Base-by-base conservation (phyloP, 2,797 vertebrate species). In the Monodelphis domestica region DNA sequence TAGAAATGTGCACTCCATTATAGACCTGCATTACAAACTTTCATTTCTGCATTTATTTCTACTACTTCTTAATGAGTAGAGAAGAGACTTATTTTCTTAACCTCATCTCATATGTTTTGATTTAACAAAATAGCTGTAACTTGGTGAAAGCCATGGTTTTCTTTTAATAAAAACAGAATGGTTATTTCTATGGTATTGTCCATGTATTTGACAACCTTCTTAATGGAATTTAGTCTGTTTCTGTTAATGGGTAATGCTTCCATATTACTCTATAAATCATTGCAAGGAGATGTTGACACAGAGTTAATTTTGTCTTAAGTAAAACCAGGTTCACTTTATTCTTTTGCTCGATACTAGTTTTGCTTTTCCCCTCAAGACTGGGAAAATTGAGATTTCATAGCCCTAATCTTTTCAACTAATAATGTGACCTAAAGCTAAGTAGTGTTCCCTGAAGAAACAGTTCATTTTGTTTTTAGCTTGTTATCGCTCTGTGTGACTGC, bases 201-300 rank as follows among this genome's bases (percentile, higher is more conserved):
- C 29, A 50, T 56, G 17, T 88, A 11, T 88, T 9, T 45, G 90
- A 70, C 33, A 89, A 53, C 52, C 53, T 92, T 88, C 53, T 30
- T 88, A 90, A 52, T 59, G 29, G 21, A 90, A 93, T 88, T 91
- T 91, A 87, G 54, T 89, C 53, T 57, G 53, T 91, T 93, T 90
- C 87, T 50, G 55, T 91, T 91, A 95, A 63, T 56, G 38, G 53
- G 21, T 24, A 89, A 57, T 93, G 54, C 88, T 84, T 96, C 91
- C 93, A 90, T 96, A 96, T 97, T 97, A 97, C 90, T 95, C 90
- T 95, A 97, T 98, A 97, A 97, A 97, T 98, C 97, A 97, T 90
- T 84, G 93, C 59, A 92, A 92, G 84, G 90, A 84, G 54, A 97
- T 12, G 0, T 93, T 97, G 97, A 97, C 94, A 96, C 38, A 50